These are phyloP conservation scores for Julus scandinavius DNA, from an alignment of 2,888 invertebrate genomes.

Conservation along the genomic window DNA sequence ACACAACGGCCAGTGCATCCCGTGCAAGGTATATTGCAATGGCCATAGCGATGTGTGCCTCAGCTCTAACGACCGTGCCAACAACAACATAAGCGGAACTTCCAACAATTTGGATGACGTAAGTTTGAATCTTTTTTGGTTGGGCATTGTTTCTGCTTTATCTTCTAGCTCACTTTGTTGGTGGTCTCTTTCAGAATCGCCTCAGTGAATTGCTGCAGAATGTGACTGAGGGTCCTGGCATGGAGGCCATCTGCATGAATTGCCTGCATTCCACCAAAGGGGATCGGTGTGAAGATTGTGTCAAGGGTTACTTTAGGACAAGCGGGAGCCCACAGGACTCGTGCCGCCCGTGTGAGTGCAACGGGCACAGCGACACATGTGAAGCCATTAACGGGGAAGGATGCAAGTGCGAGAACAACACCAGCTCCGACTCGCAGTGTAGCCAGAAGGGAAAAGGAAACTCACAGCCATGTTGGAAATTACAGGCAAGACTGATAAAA, in stretches of 20 bases:
- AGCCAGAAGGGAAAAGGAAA: slow-evolving; percentile 60
- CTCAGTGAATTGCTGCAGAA: slow-evolving; percentile 58
- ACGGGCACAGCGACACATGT: slow-evolving; percentile 92
- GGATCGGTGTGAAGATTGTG: slow-evolving; percentile 83
- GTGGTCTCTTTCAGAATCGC: not conserved
- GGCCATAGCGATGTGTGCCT: slow-evolving; percentile 85
- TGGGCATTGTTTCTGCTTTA: too few species aligned
- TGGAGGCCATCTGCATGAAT: slow-evolving; percentile 82
- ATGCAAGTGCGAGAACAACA: slow-evolving; percentile 95
- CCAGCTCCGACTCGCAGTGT: slow-evolving; percentile 77
- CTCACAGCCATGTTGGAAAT: slow-evolving; percentile 63
- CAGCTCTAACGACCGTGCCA: slow-evolving; percentile 58
- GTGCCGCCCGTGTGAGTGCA: slow-evolving; percentile 89
- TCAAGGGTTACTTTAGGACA: slow-evolving; percentile 73
- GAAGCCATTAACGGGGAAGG: slow-evolving; percentile 90
- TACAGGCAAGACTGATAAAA: slow-evolving; percentile 62
- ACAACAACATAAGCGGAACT: slow-evolving; percentile 36
- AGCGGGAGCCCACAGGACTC: slow-evolving; percentile 78
- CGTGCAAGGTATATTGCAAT: slow-evolving; percentile 89
- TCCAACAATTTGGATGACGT: slow-evolving; percentile 43
- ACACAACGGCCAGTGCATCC: slow-evolving; percentile 83
- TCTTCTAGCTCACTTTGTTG: not conserved
- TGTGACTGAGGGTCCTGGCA: slow-evolving; percentile 60
- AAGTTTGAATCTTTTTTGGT: not conserved
- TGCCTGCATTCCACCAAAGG: slow-evolving; percentile 87